Conservation (phyloP, 2,113 vertebrate species). For the Hippolais icterina region DNA sequence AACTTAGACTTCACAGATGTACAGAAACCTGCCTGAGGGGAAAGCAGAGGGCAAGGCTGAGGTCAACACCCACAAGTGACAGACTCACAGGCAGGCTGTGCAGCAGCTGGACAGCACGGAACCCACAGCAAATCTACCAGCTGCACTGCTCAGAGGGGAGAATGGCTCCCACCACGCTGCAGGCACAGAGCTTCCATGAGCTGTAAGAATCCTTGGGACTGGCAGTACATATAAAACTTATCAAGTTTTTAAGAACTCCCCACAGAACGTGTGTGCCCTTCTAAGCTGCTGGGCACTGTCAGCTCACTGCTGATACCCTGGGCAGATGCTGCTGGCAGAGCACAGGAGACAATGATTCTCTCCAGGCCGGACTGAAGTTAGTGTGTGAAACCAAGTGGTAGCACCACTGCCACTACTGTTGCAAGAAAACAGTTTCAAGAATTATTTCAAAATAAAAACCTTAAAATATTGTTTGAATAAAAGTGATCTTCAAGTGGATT, state of each 20-base stretch:
- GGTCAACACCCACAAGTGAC: not conserved
- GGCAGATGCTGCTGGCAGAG: not conserved
- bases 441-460: not conserved
- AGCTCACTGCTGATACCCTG: accelerated
- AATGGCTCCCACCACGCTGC: not conserved
- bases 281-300: not conserved
- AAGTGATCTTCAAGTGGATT: not conserved
- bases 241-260: accelerated
- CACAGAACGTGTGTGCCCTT: not conserved
- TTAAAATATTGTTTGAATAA: not conserved
- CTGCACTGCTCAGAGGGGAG: not conserved
- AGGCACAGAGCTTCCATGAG: not conserved
- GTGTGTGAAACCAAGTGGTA: not conserved
- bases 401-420: not conserved
- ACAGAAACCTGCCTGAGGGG: not conserved
- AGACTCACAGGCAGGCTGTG: not conserved
- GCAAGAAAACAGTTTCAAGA: not conserved
- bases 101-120: not conserved
- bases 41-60: not conserved
- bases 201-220: not conserved
- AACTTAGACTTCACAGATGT: not conserved
- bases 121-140: not conserved
- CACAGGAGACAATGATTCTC: not conserved
- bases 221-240: accelerated
- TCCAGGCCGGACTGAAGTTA: not conserved